Base-by-base conservation (phyloP, 2,888 invertebrate genomes). In the Chaetogeoica ovagalla region DNA sequence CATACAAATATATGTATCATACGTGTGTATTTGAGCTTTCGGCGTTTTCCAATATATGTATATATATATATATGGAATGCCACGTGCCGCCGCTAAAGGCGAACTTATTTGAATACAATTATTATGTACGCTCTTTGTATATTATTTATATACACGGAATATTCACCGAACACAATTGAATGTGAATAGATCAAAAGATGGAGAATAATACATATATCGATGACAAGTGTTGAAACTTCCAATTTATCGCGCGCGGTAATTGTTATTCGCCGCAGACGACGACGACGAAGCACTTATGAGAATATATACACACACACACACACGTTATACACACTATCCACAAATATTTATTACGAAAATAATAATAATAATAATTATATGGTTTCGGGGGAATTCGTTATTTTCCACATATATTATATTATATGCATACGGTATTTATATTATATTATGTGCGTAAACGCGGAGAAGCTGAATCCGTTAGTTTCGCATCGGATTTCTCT, bases 41-140 rank as follows among this genome's bases (percentile, higher is more conserved):
- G 66, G 68, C 66, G 66, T 66, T 76, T 68, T 76, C 59, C 57
- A n/a, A n/a, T n/a, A n/a, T n/a, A n/a, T n/a, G n/a, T n/a, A n/a
- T n/a, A n/a, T n/a, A n/a, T n/a, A 75, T 57, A 30, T 30, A 30
- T 4, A 75, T 43, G 74, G 65, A 21, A 57, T 23, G 65, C 65
- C 74, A 65, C 74, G 74, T 75, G 74, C 74, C 74, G 74, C 74
- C 74, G 30, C 74, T 19, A 55, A 55, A 55, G 65, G 75, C 59
- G 68, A 43, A 75, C 13, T 65, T 66, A 72, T 76, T 76, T 76
- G 75, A 76, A 68, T 68, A 66, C 75, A 76, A 76, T 76, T 76
- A 76, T 76, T 76, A 30, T 30, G 4, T 30, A 59, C 68, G 74
- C 57, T 74, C 74, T 74, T 74, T 74, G 73, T 72, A 37, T 2